Evolutionary conservation across 2,113 vertebrate genomes (phyloP), one percentile per base, ranked within the genome.

Genomic region (Triplophysa tibetana): DNA sequence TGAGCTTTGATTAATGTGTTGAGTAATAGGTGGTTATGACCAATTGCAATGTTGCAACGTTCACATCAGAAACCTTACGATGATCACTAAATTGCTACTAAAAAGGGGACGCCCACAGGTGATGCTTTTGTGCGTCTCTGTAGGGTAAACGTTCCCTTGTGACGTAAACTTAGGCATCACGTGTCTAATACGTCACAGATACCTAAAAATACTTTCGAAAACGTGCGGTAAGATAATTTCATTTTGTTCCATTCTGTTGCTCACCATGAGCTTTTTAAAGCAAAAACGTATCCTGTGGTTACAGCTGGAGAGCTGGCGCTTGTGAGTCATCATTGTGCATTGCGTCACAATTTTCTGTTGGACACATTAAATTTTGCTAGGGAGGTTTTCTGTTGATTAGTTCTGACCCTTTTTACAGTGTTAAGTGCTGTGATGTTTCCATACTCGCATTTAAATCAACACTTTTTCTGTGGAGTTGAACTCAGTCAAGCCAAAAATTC

Each of bases 1-100:
- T 69, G 75, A 58, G 38, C 14, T 79, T 56, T 65, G 76, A 83
- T 66, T 78, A 75, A 70, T 33, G 75, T 14, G 41, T 76, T 64
- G 67, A 33, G 24, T 68, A 12, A 43, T 33, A 17, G 29, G 17
- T 38, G 75, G 56, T 73, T 77, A 70, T 56, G 69, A 56, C 76
- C 63, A 65, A 38, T 24, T 66, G 72, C 38, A 38, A 38, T 38
- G 33, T 38, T 38, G 33, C 33, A 38, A 38, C 1, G 33, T 38
- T 38, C 5, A 38, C 33, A 38, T 38, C 33, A 38, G 33, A 38
- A 14, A 3, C 45, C 45, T 50, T 50, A 50, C 45, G 14, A 14
- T 33, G 33, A 70, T 33, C 52, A 38, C 33, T 7, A 54, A 54
- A 54, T 70, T 8, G 1, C 9, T 14, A 50, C 48, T 50, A 13